phyloP scores from a whole-genome alignment of 2,113 vertebrate genomes.

The Thymallus thymallus region DNA sequence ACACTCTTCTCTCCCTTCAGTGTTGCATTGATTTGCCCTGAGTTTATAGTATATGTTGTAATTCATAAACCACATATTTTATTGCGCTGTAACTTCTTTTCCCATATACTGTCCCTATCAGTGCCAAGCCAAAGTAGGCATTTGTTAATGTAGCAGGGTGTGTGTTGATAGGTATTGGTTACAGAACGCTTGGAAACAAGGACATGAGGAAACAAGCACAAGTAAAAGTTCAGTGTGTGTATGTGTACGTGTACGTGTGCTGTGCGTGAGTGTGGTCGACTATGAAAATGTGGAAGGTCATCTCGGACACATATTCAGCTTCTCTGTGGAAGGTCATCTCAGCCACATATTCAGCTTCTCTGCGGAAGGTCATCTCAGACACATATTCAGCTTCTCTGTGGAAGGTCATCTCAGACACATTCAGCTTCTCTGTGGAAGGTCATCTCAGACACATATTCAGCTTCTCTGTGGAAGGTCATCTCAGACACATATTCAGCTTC shows the following conservation, averaged over 20 bases:
- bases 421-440: background rate
- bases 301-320: background rate
- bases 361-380: no score
- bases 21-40: no score
- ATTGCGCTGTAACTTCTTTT: background rate
- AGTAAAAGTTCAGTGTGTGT: background rate
- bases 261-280: background rate
- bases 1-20: no score
- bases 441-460: slow-evolving; percentile 1
- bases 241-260: background rate
- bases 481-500: background rate
- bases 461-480: no score
- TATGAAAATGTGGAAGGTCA: background rate
- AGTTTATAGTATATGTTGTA: no score
- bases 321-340: background rate
- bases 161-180: background rate
- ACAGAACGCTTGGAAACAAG: background rate
- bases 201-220: background rate
- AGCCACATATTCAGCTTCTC: slow-evolving; percentile 1
- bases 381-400: background rate
- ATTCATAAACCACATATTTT: background rate
- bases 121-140: background rate
- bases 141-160: background rate
- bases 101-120: background rate
- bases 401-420: slow-evolving; percentile 1